Conservation (phyloP, 2,113 vertebrate species). For the Phocoena sinus region DNA sequence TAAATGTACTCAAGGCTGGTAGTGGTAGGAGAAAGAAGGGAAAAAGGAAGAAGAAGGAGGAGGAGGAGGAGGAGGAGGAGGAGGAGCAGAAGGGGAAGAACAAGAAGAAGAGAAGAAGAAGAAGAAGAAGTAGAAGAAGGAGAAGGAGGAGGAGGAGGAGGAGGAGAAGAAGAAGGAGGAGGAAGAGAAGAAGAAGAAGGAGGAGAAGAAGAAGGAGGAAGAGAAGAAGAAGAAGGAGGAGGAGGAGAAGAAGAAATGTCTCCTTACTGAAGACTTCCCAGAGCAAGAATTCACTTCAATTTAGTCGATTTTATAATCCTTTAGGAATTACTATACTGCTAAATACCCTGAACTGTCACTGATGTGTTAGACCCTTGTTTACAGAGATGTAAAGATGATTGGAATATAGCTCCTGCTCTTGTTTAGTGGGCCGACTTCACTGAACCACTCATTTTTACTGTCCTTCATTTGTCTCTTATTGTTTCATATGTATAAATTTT, state of each 20-base stretch:
- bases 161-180: no score
- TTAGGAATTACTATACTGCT: neutral
- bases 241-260: neutral
- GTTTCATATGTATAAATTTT: neutral
- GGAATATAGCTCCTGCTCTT: neutral
- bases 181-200: rapidly evolving
- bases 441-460: neutral
- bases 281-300: conserved; percentile 1
- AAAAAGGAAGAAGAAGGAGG: neutral
- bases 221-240: rapidly evolving
- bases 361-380: neutral
- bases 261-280: neutral
- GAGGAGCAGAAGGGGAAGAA: rapidly evolving
- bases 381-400: neutral
- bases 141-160: no score
- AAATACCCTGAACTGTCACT: neutral
- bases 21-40: neutral
- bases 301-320: neutral
- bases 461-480: neutral
- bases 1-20: neutral
- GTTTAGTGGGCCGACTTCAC: neutral
- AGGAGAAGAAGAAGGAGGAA: rapidly evolving
- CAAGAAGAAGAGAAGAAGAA: rapidly evolving
- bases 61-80: no score
- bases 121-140: no score